Conservation (phyloP, 2,113 vertebrate genomes). For the Plectropomus leopardus region DNA sequence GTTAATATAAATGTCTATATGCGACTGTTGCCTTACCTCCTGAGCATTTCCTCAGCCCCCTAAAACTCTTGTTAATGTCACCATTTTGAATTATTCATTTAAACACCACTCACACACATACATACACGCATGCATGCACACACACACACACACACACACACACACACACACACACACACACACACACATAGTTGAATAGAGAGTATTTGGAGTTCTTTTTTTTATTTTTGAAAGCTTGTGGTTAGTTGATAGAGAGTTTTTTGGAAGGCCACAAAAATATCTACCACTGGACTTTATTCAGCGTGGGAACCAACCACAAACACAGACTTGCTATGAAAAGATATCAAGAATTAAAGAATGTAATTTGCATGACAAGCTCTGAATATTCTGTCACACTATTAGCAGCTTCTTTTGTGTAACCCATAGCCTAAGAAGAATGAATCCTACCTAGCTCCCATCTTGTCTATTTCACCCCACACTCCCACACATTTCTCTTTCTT, state of each 20-base stretch:
- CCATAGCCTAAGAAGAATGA: not conserved
- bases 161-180: slow-evolving; percentile 1
- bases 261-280: slow-evolving; percentile 6
- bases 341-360: not conserved
- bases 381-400: not conserved
- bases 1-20: slow-evolving; percentile 31
- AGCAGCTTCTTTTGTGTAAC: not conserved
- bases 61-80: slow-evolving; percentile 60
- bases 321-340: not conserved
- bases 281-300: not conserved
- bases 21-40: slow-evolving; percentile 38
- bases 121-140: slow-evolving; percentile 9
- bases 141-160: slow-evolving; percentile 7
- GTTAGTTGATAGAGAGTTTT: not conserved
- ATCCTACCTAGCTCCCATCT: slow-evolving; percentile 1
- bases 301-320: not conserved
- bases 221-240: slow-evolving; percentile 4
- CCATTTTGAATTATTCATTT: slow-evolving; percentile 75
- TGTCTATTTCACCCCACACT: slow-evolving; percentile 31
- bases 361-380: not conserved
- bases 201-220: slow-evolving; percentile 8
- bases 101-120: slow-evolving; percentile 8
- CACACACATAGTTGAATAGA: slow-evolving; percentile 25
- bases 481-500: slow-evolving; percentile 24
- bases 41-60: slow-evolving; percentile 29